Conservation (phyloP, 2,113 vertebrate species). For the Anguilla rostrata region DNA sequence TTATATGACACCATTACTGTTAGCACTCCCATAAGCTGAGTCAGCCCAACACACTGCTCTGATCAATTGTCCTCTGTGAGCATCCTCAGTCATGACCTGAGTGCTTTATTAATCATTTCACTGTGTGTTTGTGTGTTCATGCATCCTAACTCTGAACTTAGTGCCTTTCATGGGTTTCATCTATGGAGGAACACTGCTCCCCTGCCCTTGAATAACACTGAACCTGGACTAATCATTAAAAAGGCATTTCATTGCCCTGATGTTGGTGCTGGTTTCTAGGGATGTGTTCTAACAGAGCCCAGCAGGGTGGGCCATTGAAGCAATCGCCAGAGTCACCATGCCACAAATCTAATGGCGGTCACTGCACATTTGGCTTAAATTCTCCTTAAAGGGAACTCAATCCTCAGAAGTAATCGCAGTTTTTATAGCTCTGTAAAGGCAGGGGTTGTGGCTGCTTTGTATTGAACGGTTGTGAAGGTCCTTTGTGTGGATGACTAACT, state of each 20-base stretch:
- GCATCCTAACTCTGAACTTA: background rate
- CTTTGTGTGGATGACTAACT: conserved; percentile 52
- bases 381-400: conserved; percentile 12
- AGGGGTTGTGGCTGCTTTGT: conserved; percentile 24
- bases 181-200: background rate
- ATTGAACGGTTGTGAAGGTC: conserved; percentile 49
- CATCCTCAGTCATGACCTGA: conserved; percentile 4
- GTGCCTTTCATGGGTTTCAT: background rate
- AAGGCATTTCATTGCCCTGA: background rate
- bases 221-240: background rate
- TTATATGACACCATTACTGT: conserved; percentile 28
- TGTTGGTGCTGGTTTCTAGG: background rate
- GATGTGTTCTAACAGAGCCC: background rate
- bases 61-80: conserved; percentile 18
- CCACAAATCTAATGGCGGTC: background rate
- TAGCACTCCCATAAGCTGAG: conserved; percentile 16
- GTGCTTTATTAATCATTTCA: conserved; percentile 4
- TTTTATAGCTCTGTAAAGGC: background rate
- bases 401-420: conserved; percentile 14
- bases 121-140: background rate
- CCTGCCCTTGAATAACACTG: background rate
- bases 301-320: background rate
- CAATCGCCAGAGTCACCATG: background rate
- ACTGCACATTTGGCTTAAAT: background rate
- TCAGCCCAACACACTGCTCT: conserved; percentile 11